Base-by-base conservation (phyloP, 2,797 vertebrate genomes). In the Myiothlypis chrysogaster region DNA sequence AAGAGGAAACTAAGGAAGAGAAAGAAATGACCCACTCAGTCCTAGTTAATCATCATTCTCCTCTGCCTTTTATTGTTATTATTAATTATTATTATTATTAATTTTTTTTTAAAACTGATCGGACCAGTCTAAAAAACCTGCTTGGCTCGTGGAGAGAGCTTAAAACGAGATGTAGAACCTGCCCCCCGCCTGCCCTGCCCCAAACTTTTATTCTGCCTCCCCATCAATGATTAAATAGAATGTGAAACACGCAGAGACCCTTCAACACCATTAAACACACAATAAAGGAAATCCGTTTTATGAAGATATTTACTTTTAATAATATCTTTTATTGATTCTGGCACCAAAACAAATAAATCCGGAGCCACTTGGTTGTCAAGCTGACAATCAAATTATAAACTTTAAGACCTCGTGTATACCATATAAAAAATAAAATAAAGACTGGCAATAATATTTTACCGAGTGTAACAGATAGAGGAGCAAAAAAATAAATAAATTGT, bases 11-110 rank as follows among this genome's bases (percentile, higher is more conserved):
- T 73, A 44, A 94, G 91, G 79, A 87, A 94, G 89, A 95, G 83
- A 90, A 96, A 65, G 83, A 94, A 79, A 98, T 97, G 93, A 97
- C 97, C 98, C 95, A 97, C 96, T 98, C 97, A 98, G 97, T 98
- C 98, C 96, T 99, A 98, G 97, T 98, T 98, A 99, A 99, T 99
- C 98, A 98, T 98, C 98, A 98, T 98, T 98, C 97, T 98, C 97
- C 98, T 98, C 98, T 97, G 43, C 72, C 64, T 86, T 80, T 79
- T 68, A 8, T 98, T 98, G 24, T 53, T 53, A 60, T 55, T 68
- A 71, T 71, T 78, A 21, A 20, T 52, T 41, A 94, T 97, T 96
- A 10, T 97, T 96, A 9, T 49, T 50, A 93, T 22, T 41, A 17
- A 17, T 95, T 96, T 43, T 60, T 76, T 73, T 37, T 12, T 12